Base-by-base conservation (phyloP, 92 coral and sea anemone species). In the Muricea muricata region DNA sequence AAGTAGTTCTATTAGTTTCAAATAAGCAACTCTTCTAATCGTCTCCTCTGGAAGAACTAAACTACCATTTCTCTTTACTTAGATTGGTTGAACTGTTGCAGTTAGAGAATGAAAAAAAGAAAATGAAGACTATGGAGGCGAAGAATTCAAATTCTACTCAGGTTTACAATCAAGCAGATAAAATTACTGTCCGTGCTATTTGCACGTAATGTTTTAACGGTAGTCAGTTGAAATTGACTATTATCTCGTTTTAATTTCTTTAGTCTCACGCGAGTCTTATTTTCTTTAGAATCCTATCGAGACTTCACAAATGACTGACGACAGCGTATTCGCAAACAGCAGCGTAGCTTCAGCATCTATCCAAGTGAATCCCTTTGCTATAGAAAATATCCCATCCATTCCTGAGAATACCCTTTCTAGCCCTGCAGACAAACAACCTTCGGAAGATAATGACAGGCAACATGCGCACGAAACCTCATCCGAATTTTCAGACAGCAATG, bases 71-170 rank as follows among this genome's bases (percentile, higher is more conserved):
- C 37, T 12, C 29, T 32, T 3, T 46, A 41, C 41, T 52, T 32
- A 95, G 98, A 71, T 90, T 95, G 9, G 93, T 92, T 46, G 98
- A 96, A 48, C 84, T 90, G 21, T 74, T 89, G 23, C 95, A 96
- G 78, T 91, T 92, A 45, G 97, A 93, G 79, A 91, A 91, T 55
- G 83, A 78, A 78, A 78, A 78, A 66, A 78, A 78, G 83, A 78
- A 78, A 58, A 33, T 66, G 7, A 56, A 78, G 39, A 56, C 47
- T 14, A 32, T 57, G 33, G 71, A 78, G 9, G 67, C 67, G 31
- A 78, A 39, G 46, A 78, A 34, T 45, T 78, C 70, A 18, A 18
- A 11, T 52, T 28, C 25, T 15, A 5, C 54, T 55, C 71, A 1
- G 34, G 0, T 55, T 6, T 35, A 21, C 40, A 75, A 7, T 52